These are phyloP conservation scores for Halcyon chelicuti DNA, from an alignment of 2,797 vertebrate genomes.

Conservation along the genomic window DNA sequence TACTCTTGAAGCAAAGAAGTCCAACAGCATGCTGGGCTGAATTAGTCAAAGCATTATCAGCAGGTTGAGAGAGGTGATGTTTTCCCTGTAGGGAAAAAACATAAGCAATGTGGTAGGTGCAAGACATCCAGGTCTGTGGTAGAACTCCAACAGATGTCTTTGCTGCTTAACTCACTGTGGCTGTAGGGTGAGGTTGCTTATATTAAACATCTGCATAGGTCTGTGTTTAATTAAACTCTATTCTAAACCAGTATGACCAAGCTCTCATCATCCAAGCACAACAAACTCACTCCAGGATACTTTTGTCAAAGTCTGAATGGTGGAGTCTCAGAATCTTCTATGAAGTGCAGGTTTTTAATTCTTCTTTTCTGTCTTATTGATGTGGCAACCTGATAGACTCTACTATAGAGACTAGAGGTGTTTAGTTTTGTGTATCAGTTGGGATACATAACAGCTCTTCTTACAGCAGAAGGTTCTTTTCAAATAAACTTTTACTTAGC, in stretches of 20 bases:
- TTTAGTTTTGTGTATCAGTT: neutral
- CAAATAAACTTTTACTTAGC: neutral
- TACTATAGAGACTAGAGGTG: neutral
- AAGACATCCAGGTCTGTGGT: neutral
- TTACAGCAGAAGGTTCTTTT: neutral
- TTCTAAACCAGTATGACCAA: neutral
- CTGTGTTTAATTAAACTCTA: neutral
- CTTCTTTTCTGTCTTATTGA: neutral
- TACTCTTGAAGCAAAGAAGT: neutral
- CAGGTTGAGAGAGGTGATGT: neutral
- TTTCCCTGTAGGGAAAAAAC: neutral
- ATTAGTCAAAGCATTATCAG: neutral
- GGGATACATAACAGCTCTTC: neutral
- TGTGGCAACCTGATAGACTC: neutral
- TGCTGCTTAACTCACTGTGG: neutral
- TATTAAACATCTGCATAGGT: neutral
- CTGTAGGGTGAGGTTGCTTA: neutral
- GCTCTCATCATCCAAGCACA: neutral
- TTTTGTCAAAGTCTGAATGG: neutral
- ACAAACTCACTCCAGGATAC: neutral
- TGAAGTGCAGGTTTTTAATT: neutral
- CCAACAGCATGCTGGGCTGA: neutral
- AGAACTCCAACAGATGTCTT: neutral
- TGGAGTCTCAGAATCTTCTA: neutral
- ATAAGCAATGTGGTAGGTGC: neutral